Evolutionary conservation across 2,888 invertebrate genomes (phyloP).

Genomic region (Neoascia interrupta): DNA sequence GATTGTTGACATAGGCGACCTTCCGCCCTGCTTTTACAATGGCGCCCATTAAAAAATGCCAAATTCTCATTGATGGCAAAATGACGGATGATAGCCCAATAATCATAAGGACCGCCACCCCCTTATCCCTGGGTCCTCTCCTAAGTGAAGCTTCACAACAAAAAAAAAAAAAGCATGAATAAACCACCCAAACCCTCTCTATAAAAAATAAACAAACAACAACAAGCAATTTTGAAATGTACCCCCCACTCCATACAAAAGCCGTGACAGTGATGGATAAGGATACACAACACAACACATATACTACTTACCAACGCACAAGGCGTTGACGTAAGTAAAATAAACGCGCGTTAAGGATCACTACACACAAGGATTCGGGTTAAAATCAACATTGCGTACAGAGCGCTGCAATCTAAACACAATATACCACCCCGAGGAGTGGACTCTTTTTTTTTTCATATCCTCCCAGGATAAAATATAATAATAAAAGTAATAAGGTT

Average conservation of each 20-base stretch:
- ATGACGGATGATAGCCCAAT: constrained; percentile 63
- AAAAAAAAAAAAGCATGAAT: background rate
- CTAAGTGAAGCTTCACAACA: constrained; percentile 40
- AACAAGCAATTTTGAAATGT: constrained; percentile 62
- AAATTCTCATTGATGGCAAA: constrained; percentile 48
- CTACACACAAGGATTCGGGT: constrained; percentile 30
- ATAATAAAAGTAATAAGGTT: constrained; percentile 66
- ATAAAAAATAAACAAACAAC: constrained; percentile 46
- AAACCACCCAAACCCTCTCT: background rate
- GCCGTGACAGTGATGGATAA: constrained; percentile 59
- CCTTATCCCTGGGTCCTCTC: no score
- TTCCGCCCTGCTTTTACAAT: background rate
- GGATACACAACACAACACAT: constrained; percentile 36
- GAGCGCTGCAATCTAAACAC: constrained; percentile 50
- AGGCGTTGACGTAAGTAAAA: constrained; percentile 59
- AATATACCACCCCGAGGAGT: constrained; percentile 43
- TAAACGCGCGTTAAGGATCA: constrained; percentile 57
- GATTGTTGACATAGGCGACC: constrained; percentile 28
- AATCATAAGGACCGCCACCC: constrained; percentile 28
- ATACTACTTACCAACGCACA: constrained; percentile 22
- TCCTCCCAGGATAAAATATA: constrained; percentile 54
- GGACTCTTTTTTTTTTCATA: constrained; percentile 11
- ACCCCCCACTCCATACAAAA: constrained; percentile 10
- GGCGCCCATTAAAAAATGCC: constrained; percentile 37
- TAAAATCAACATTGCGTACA: constrained; percentile 41